Evolutionary conservation across 2,888 invertebrate genomes (phyloP).

Genomic region (Noctuana brunneofusca): DNA sequence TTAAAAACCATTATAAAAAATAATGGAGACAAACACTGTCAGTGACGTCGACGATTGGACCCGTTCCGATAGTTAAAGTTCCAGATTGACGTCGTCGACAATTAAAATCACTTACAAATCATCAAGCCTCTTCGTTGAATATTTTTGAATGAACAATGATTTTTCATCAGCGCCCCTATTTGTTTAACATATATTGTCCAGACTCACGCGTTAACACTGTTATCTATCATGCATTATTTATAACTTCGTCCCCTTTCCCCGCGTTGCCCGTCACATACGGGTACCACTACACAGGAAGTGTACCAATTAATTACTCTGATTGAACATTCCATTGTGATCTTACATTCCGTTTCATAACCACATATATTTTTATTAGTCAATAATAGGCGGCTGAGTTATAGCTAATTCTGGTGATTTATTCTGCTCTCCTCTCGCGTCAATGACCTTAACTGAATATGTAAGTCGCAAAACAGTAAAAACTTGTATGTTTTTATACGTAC

Average conservation of each 20-base stretch:
- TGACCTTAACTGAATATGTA: constrained; percentile 5
- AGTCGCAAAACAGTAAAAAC: neutral
- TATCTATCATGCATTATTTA: constrained; percentile 67
- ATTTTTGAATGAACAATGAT: constrained; percentile 55
- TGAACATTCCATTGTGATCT: constrained; percentile 62
- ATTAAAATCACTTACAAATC: constrained; percentile 49
- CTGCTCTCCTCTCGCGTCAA: constrained; percentile 13
- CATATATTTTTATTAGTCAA: constrained; percentile 32
- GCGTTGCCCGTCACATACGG: constrained; percentile 55
- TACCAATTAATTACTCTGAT: constrained; percentile 67
- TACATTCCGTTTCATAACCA: constrained; percentile 22
- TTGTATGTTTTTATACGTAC: neutral
- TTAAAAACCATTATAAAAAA: too few relatives aligned
- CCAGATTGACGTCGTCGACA: constrained; percentile 46
- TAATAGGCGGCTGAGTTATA: constrained; percentile 18
- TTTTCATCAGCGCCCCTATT: constrained; percentile 51
- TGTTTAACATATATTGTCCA: constrained; percentile 47
- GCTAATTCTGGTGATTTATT: constrained; percentile 21
- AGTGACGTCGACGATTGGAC: neutral
- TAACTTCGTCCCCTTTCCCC: constrained; percentile 38
- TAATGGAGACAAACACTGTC: neutral
- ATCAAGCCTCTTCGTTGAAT: constrained; percentile 52
- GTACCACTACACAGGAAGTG: constrained; percentile 58
- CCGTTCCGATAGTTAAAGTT: neutral
- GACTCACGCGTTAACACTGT: constrained; percentile 59